Evolutionary conservation across 2,888 invertebrate genomes (phyloP), one percentile per base, ranked within the genome.

Genomic region (Pollenia labialis): DNA sequence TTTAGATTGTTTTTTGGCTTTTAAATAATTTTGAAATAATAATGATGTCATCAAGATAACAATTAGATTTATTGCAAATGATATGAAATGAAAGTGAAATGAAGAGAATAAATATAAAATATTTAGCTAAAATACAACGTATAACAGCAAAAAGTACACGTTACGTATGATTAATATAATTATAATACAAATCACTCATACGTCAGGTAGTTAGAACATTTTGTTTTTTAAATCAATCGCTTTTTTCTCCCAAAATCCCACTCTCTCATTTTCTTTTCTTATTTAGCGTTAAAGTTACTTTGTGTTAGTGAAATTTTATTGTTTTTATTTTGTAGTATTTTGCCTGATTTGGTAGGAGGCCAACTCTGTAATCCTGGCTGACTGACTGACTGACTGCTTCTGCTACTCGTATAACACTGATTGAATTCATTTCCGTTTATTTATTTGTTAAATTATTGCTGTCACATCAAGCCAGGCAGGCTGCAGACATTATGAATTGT

Each of bases 381-480:
- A 32, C 32, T 32, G 4, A 32, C 32, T 32, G 4, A 32, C 32
- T 32, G 4, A 32, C 32, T 32, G 32, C 32, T 32, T 32, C 32
- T 32, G 32, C 32, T 32, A 32, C 32, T 32, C 32, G 32, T 54
- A 44, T 69, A 84, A 81, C 82, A 77, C 84, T 87, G 88, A 88
- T 88, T 88, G 88, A 88, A 88, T 88, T 86, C 79, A 87, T 87
- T 87, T 88, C 82, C 87, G 85, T 86, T 85, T 87, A 87, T 88
- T 87, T 87, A 86, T 86, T 88, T 87, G 85, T 56, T 80, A 88
- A 85, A 87, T 87, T 88, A 84, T 85, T 87, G 85, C 82, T 83
- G 87, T 76, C 85, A 87, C 85, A 87, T 85, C 79, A 85, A 77
- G 77, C 54, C 52, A 54, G 74, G 72, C 81, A 80, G 69, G 16